These are phyloP conservation scores for Gallinago nigripennis DNA, from an alignment of 2,797 vertebrate species.

Conservation along the genomic window DNA sequence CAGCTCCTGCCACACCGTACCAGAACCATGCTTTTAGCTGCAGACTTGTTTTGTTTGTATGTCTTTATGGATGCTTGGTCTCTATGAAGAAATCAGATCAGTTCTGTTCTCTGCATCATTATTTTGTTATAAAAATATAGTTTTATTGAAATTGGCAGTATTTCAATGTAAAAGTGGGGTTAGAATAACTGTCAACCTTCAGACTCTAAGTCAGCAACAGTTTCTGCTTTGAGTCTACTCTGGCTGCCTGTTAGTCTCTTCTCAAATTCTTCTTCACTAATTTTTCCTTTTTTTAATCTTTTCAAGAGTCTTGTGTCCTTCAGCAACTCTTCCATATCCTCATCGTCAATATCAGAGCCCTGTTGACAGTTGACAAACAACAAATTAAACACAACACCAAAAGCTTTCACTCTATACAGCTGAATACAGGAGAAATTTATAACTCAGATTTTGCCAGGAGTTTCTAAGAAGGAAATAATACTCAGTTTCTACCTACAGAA, in stretches of 20 bases:
- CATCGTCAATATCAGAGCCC: slow-evolving; percentile 85
- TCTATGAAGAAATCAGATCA: neutral
- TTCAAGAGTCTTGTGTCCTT: slow-evolving; percentile 92
- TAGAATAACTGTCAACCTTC: neutral
- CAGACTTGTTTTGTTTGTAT: neutral
- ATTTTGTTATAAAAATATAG: neutral
- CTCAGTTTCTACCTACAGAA: neutral
- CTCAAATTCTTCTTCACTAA: slow-evolving; percentile 92
- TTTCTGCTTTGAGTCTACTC: neutral
- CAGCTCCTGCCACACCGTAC: neutral
- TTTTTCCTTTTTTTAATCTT: slow-evolving; percentile 90
- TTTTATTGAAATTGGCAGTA: slow-evolving; percentile 8
- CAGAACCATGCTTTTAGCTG: neutral
- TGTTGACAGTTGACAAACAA: slow-evolving; percentile 38
- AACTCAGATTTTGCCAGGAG: neutral
- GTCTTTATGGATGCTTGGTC: neutral
- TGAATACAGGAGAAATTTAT: neutral
- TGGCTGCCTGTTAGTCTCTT: slow-evolving; percentile 74
- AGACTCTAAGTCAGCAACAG: neutral
- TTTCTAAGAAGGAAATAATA: neutral
- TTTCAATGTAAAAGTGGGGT: neutral
- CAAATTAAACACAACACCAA: neutral
- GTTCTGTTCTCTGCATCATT: neutral
- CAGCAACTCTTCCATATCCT: slow-evolving; percentile 88
- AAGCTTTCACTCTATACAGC: neutral